A percentile compares a stretch with the other conserved stretches of the same genome.
Conservation (phyloP, 2,888 invertebrate species). For the Hoplodrina blanda region DNA sequence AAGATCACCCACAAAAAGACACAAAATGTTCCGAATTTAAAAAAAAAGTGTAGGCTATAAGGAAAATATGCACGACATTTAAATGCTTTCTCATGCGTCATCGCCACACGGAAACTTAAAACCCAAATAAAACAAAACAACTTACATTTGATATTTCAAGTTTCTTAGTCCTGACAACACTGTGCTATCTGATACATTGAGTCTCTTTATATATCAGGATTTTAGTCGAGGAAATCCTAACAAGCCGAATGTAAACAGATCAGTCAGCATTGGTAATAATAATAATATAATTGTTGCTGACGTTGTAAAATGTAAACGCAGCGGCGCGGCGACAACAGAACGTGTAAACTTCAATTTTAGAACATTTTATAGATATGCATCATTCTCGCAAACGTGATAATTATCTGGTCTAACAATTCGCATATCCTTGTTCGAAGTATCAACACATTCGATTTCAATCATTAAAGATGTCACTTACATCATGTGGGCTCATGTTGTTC, state of each 20-base stretch:
- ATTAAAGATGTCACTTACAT: slow-evolving; percentile 9
- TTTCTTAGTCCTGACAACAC: slow-evolving; percentile 67
- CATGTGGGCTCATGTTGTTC: neutral
- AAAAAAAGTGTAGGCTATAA: too few relatives aligned
- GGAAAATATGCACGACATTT: too few relatives aligned
- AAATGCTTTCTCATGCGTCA: too few relatives aligned
- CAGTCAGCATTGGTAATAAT: slow-evolving; percentile 48
- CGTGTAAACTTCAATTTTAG: slow-evolving; percentile 71
- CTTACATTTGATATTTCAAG: slow-evolving; percentile 69
- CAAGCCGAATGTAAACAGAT: slow-evolving; percentile 61
- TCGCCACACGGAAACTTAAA: too few relatives aligned
- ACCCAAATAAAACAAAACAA: slow-evolving; percentile 24
- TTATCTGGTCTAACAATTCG: slow-evolving; percentile 46
- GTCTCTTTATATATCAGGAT: slow-evolving; percentile 79
- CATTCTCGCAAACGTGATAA: slow-evolving; percentile 68
- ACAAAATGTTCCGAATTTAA: too few relatives aligned
- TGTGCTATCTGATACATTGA: slow-evolving; percentile 66
- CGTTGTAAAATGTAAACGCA: slow-evolving; percentile 59
- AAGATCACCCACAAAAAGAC: too few relatives aligned
- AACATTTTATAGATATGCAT: slow-evolving; percentile 51
- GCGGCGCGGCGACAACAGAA: slow-evolving; percentile 62
- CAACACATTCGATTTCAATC: slow-evolving; percentile 9
- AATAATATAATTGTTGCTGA: slow-evolving; percentile 70
- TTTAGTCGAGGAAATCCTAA: slow-evolving; percentile 72
- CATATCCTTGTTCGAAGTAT: slow-evolving; percentile 30